Conservation (phyloP, 2,888 invertebrate genomes). For the Tupiocoris notatus region DNA sequence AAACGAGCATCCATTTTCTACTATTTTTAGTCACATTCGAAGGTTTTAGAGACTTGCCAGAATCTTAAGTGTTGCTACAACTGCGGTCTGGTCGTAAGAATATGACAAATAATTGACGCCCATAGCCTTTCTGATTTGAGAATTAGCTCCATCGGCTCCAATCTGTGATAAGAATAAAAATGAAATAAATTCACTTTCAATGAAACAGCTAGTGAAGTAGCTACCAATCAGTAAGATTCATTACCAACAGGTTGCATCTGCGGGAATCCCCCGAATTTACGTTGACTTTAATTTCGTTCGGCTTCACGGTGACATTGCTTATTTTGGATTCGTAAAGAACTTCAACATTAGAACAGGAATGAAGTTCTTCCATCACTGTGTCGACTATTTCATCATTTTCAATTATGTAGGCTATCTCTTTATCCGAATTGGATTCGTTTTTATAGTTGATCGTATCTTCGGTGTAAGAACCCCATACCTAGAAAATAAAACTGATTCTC, state of each 20-base stretch:
- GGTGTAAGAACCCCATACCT: conserved; percentile 94
- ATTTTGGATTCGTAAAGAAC: conserved; percentile 71
- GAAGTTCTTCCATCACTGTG: conserved; percentile 67
- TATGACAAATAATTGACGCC: conserved; percentile 75
- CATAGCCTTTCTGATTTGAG: conserved; percentile 80
- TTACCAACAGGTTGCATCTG: conserved; percentile 67
- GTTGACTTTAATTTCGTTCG: conserved; percentile 52
- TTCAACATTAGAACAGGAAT: conserved; percentile 61
- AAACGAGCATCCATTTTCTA: neutral
- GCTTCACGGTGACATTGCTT: conserved; percentile 53
- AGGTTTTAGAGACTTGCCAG: conserved; percentile 1
- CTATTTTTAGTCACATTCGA: neutral
- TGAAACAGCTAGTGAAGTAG: too few species aligned
- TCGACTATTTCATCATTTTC: conserved; percentile 88
- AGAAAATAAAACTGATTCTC: conserved; percentile 44
- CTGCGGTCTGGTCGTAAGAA: conserved; percentile 85
- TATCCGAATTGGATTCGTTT: conserved; percentile 64
- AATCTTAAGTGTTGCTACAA: conserved; percentile 81
- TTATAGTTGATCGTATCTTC: conserved; percentile 86
- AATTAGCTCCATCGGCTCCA: conserved; percentile 93
- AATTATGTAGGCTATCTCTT: conserved; percentile 81
- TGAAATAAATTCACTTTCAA: too few species aligned
- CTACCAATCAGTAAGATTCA: neutral
- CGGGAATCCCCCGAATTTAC: conserved; percentile 65
- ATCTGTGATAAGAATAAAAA: too few species aligned